Evolutionary conservation across 2,797 vertebrate genomes (phyloP), one percentile per base, ranked within the genome.

Genomic region (Mycteria americana): DNA sequence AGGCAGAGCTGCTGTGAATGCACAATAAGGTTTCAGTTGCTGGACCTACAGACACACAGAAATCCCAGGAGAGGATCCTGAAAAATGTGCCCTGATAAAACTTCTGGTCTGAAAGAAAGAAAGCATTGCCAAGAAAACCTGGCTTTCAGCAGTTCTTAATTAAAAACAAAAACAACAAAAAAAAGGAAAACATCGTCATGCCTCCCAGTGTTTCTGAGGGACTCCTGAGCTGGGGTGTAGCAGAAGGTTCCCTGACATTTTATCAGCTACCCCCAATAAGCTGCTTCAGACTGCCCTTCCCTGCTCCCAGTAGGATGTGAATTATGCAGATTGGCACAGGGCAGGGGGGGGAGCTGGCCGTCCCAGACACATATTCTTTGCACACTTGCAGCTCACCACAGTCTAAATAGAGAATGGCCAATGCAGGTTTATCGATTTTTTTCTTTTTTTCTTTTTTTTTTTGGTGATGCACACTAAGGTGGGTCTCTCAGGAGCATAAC

Each of bases 1-100:
- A 86, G 41, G n/a, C 69, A 79, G 91, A 76, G 81, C 54, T 91
- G 81, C 59, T 54, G 35, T 85, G 85, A 94, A 95, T 95, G 68
- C 75, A 91, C 54, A 95, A 67, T 76, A 33, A 94, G 39, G 19
- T 46, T 86, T 65, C 78, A 67, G 63, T 76, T 73, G 56, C 78
- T 51, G 28, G 46, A 39, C 27, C 18, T 63, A 46, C 2, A 85
- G 59, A 65, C 50, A 68, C 22, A 56, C 11, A 37, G 78, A 79
- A 80, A 73, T 59, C 81, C 43, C 63, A n/a, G 78, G 70, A 69
- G 39, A 89, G 10, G 39, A 69, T 69, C 35, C 81, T 76, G 41
- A 62, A 91, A 73, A 85, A 81, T 59, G 43, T 69, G 10, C 11
- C 50, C 15, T 31, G 67, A 48, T 78, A 91, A 73, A 76, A 73